Evolutionary conservation across 2,113 vertebrate species (phyloP).

Genomic region (Hiodon tergisus): DNA sequence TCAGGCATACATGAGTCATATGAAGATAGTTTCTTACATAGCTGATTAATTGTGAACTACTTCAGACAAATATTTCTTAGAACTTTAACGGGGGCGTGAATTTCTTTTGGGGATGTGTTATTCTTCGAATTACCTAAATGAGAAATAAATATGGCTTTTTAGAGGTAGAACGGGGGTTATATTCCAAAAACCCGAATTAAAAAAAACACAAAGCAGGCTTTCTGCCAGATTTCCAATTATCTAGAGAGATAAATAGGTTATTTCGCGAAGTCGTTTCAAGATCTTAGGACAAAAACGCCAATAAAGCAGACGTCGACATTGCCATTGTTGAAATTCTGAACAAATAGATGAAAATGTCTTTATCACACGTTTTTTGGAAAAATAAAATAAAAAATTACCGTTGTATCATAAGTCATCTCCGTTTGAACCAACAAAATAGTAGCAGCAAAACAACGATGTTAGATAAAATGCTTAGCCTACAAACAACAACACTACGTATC

Average conservation of each 20-base stretch:
- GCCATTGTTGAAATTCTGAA: no score
- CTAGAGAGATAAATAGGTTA: conserved; percentile 18
- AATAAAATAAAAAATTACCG: no score
- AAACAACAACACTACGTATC: conserved; percentile 19
- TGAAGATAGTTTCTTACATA: conserved; percentile 28
- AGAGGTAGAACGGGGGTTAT: conserved; percentile 35
- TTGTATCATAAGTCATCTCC: no score
- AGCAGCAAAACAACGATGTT: no score
- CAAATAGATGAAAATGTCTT: no score
- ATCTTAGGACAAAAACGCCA: no score
- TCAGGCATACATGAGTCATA: conserved; percentile 30
- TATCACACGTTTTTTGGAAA: no score
- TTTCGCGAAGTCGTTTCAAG: conserved; percentile 12
- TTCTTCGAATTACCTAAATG: conserved; percentile 56
- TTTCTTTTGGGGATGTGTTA: conserved; percentile 33
- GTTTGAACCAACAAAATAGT: no score
- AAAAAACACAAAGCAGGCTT: conserved; percentile 12
- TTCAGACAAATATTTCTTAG: conserved; percentile 52
- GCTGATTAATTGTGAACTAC: conserved; percentile 36
- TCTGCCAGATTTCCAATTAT: neutral
- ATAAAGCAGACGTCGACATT: no score
- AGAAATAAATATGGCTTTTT: conserved; percentile 24
- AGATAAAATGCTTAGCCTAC: neutral
- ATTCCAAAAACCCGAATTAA: conserved; percentile 29
- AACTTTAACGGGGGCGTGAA: conserved; percentile 51